These are phyloP conservation scores for Myotis findleyi DNA, from an alignment of 2,797 vertebrate species.

Conservation along the genomic window DNA sequence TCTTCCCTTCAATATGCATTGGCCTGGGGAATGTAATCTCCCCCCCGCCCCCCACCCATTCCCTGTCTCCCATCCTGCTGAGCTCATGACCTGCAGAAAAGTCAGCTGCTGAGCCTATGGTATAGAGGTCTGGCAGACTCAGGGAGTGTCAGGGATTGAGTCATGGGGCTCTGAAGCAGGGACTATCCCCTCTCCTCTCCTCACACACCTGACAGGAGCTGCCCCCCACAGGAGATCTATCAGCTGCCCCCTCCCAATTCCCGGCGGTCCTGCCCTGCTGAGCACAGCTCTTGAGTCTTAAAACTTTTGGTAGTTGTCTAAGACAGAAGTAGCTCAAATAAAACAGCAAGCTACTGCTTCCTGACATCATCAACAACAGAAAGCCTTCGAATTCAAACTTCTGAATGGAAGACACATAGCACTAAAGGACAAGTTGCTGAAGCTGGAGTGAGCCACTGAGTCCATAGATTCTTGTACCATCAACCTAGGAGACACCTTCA, in stretches of 20 bases:
- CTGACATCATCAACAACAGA: not conserved
- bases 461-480: slow-evolving; percentile 60
- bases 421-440: slow-evolving; percentile 92
- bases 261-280: not conserved
- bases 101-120: not conserved
- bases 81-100: not conserved
- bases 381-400: slow-evolving; percentile 94
- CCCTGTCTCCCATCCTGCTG: not conserved
- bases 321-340: not conserved
- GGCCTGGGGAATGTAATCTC: not conserved
- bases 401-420: slow-evolving; percentile 93
- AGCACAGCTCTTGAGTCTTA: not conserved
- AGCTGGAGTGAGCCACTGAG: slow-evolving; percentile 83
- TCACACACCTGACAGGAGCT: not conserved
- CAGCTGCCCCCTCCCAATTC: not conserved
- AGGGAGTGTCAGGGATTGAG: not conserved
- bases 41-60: too few relatives aligned
- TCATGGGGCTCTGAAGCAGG: not conserved
- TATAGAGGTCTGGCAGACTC: not conserved
- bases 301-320: not conserved
- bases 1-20: not conserved
- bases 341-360: not conserved
- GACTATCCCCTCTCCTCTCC: not conserved
- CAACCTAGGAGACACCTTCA: slow-evolving; percentile 84
- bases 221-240: not conserved